Conservation (phyloP, 35 echinoderm and acorn worm species). For the Acanthaster planci region DNA sequence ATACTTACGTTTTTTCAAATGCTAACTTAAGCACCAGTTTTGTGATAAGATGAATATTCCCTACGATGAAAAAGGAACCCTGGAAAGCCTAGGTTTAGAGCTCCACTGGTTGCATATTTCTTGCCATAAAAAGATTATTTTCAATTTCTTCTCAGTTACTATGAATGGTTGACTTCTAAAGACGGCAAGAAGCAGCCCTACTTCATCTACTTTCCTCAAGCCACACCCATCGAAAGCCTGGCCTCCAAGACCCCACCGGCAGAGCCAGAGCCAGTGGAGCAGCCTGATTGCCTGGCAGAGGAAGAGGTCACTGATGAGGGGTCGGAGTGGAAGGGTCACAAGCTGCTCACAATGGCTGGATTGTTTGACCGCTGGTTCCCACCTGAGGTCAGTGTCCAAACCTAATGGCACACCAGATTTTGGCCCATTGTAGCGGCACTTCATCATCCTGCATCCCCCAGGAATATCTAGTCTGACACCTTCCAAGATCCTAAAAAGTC, state of each 20-base stretch:
- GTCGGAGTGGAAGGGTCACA: constrained; percentile 72
- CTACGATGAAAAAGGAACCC: too few relatives aligned
- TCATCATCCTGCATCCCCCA: too few relatives aligned
- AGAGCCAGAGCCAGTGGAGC: not conserved
- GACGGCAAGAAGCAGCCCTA: constrained; percentile 82
- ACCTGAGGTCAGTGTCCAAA: constrained; percentile 53
- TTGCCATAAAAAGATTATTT: not conserved
- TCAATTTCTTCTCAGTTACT: constrained; percentile 54
- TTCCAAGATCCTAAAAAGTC: too few relatives aligned
- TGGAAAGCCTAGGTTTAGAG: too few relatives aligned
- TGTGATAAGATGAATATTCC: not conserved
- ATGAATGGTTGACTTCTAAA: constrained; percentile 82
- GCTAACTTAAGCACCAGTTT: too few relatives aligned
- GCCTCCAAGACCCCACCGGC: not conserved
- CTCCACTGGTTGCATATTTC: too few relatives aligned
- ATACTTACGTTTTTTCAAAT: too few relatives aligned
- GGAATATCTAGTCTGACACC: too few relatives aligned
- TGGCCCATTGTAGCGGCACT: too few relatives aligned
- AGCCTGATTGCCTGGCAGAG: not conserved
- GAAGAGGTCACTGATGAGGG: constrained; percentile 49
- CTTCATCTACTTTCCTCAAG: constrained; percentile 92
- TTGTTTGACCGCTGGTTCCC: constrained; percentile 87
- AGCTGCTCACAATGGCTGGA: constrained; percentile 90
- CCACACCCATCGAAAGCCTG: constrained; percentile 37
- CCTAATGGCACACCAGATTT: too few relatives aligned